Base-by-base conservation (phyloP, 2,888 invertebrate genomes). In the Eustalomyia histrio region DNA sequence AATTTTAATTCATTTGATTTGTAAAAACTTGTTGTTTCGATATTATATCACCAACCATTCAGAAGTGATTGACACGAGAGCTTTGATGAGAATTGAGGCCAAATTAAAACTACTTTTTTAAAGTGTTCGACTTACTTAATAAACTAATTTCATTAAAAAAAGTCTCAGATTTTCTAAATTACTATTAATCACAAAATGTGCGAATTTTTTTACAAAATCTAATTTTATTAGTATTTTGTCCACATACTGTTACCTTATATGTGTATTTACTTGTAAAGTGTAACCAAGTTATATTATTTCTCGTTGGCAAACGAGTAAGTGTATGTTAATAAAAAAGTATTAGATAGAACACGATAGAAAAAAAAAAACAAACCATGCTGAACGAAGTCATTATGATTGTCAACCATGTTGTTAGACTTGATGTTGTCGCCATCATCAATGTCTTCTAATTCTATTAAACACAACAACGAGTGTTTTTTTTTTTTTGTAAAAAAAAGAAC, bases 401-500 rank as follows among this genome's bases (percentile, higher is more conserved):
- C 75, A 63, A 64, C 57, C 67, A 65, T 79, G 57, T 61, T 79
- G 76, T 76, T 69, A 79, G 68, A 76, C 55, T 79, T 73, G 69
- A 76, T 79, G 79, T 69, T 79, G 76, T 82, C 79, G 80, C 75
- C 80, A 75, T 72, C 72, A 71, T 76, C 71, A 79, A 71, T 74
- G 74, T 73, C 80, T 76, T 83, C 52, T 84, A 84, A 84, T 85
- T 85, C 81, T 81, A 85, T 85, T 84, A 83, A 78, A 71, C 67
- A 78, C 69, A 72, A 74, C 69, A 78, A 71, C 71, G 63, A 75
- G 71, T 71, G 24, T 24, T 57, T 52, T 67, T 67, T 67, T 52
- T 47, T 21, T 12, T 21, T 24, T 57, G 2, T 12, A 53, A 53
- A 33, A 57, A n/a, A 57, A 67, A 74, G 61, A 52, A 57, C 75